These are phyloP conservation scores for Hyaena hyaena DNA, from an alignment of 2,113 vertebrate genomes.

Conservation along the genomic window DNA sequence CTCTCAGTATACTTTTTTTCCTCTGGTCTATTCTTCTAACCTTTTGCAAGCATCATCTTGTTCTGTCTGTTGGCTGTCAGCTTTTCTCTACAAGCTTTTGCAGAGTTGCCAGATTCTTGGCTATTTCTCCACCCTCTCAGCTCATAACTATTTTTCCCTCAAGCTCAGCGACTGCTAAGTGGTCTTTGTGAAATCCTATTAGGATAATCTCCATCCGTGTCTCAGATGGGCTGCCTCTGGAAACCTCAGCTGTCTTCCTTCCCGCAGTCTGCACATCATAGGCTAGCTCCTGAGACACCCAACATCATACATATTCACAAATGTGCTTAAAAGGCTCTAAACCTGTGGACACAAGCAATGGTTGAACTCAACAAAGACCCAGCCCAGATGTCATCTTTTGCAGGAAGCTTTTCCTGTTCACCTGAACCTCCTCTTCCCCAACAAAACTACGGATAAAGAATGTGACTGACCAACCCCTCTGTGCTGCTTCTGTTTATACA, in stretches of 20 bases:
- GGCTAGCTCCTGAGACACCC: background rate
- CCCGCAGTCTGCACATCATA: background rate
- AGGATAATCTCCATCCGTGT: conserved; percentile 66
- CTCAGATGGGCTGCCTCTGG: conserved; percentile 56
- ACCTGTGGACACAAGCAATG: background rate
- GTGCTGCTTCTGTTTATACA: background rate
- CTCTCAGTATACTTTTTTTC: background rate
- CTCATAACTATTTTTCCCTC: conserved; percentile 69
- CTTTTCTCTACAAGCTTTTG: conserved; percentile 71
- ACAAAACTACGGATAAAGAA: background rate
- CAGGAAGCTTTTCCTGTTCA: background rate
- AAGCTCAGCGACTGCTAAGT: conserved; percentile 67
- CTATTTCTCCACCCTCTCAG: conserved; percentile 73
- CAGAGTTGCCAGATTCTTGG: conserved; percentile 71
- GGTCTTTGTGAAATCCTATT: conserved; percentile 78
- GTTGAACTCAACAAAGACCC: background rate
- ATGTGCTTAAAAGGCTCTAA: conserved; percentile 29
- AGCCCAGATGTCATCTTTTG: background rate
- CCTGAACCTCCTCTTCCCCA: background rate
- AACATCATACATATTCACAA: background rate
- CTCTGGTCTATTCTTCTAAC: conserved; percentile 65
- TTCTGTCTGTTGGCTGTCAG: conserved; percentile 78
- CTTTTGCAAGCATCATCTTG: conserved; percentile 75
- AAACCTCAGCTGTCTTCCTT: conserved; percentile 28
- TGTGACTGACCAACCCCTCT: background rate